Conservation (phyloP, 2,888 invertebrate genomes). For the Hemistola chrysoprasaria region DNA sequence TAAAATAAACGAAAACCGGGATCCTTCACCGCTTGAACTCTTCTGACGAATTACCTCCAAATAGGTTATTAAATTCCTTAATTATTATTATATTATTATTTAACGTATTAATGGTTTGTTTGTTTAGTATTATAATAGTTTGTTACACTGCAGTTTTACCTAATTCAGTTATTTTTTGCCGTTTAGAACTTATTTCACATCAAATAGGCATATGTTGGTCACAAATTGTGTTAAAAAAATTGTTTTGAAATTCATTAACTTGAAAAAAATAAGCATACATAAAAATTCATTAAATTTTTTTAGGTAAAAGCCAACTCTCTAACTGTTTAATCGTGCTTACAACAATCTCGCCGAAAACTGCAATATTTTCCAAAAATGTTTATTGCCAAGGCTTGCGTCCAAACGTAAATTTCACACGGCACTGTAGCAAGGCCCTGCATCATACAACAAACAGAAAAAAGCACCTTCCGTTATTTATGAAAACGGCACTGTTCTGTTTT, state of each 20-base stretch:
- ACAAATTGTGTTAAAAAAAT: too few relatives aligned
- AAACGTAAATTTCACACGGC: conserved; percentile 24
- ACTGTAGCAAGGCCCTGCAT: conserved; percentile 21
- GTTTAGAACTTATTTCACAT: too few relatives aligned
- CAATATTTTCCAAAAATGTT: conserved; percentile 14
- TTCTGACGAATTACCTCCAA: conserved; percentile 25
- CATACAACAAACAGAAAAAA: conserved; percentile 24
- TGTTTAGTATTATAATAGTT: background rate
- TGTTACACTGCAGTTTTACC: too few relatives aligned
- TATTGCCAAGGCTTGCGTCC: conserved; percentile 8
- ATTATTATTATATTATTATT: conserved; percentile 10
- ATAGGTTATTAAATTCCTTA: conserved; percentile 11
- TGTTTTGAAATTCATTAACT: too few relatives aligned
- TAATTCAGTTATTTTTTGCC: too few relatives aligned
- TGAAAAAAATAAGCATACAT: too few relatives aligned
- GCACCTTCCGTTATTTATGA: conserved; percentile 39
- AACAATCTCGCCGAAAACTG: background rate
- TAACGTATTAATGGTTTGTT: background rate
- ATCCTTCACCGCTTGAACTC: conserved; percentile 27
- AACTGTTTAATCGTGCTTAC: background rate
- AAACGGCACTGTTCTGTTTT: conserved; percentile 44
- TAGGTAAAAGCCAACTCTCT: too few relatives aligned
- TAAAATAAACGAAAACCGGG: conserved; percentile 30
- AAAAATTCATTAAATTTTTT: too few relatives aligned
- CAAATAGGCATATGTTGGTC: too few relatives aligned